These are phyloP conservation scores for Nasonovia ribisnigri DNA, from an alignment of 2,888 invertebrate species.

Conservation along the genomic window DNA sequence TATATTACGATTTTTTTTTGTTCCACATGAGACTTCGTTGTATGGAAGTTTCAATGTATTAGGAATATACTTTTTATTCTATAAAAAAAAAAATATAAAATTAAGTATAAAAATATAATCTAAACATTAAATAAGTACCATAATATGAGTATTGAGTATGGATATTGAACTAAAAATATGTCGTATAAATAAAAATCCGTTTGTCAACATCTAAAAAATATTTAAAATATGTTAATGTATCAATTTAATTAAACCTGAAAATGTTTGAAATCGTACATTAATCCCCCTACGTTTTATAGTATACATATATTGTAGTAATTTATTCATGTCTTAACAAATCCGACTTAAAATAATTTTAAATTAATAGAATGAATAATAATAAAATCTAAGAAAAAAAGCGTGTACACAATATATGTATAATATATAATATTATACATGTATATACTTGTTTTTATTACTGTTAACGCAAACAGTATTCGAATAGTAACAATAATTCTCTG, in stretches of 20 bases:
- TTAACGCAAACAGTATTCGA: not conserved
- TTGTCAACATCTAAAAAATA: not conserved
- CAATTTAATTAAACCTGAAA: too few relatives aligned
- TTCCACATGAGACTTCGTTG: too few relatives aligned
- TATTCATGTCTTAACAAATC: not conserved
- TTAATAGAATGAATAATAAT: not conserved
- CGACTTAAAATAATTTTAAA: not conserved
- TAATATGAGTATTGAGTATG: not conserved
- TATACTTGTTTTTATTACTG: not conserved
- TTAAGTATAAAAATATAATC: not conserved
- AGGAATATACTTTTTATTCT: not conserved
- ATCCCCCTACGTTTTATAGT: not conserved
- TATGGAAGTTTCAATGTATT: too few relatives aligned
- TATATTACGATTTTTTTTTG: too few relatives aligned
- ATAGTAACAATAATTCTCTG: not conserved
- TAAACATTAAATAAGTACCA: not conserved
- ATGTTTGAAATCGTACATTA: not conserved
- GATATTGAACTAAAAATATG: not conserved
- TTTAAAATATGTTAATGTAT: not conserved
- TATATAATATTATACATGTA: not conserved
- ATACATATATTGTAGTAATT: not conserved
- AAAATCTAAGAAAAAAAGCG: not conserved
- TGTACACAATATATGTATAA: not conserved
- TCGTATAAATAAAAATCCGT: not conserved
- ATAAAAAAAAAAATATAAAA: not conserved